Evolutionary conservation across 2,797 vertebrate species (phyloP).

Genomic region (Thaleichthys pacificus): DNA sequence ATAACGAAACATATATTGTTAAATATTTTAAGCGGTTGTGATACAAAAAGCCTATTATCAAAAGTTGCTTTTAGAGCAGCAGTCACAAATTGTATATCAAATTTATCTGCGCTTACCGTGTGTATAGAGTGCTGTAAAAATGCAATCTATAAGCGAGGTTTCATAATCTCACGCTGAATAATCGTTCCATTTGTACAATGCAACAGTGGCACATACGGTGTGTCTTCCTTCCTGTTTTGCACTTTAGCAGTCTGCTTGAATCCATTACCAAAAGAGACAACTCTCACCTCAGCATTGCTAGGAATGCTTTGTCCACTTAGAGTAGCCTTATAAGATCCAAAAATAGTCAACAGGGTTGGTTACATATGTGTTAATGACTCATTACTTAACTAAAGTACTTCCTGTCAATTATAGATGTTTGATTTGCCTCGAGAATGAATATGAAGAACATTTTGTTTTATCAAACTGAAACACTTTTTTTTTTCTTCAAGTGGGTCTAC

Average conservation of each 20-base stretch:
- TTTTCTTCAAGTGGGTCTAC: constrained; percentile 16
- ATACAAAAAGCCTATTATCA: constrained; percentile 3
- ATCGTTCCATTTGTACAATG: constrained; percentile 14
- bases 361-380: constrained; percentile 16
- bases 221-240: constrained; percentile 8
- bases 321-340: neutral
- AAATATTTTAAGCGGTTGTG: too few relatives aligned
- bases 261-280: constrained; percentile 43
- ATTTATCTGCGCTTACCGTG: neutral
- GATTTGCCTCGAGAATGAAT: neutral
- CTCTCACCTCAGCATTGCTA: constrained; percentile 28
- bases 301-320: constrained; percentile 14
- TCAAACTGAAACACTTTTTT: neutral
- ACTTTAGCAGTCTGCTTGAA: constrained; percentile 5
- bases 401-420: neutral
- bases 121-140: constrained; percentile 24
- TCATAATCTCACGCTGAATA: constrained; percentile 8
- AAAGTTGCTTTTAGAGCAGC: constrained; percentile 3
- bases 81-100: constrained; percentile 5
- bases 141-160: constrained; percentile 14
- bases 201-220: constrained; percentile 10
- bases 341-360: constrained; percentile 18
- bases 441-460: neutral
- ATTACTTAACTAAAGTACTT: constrained; percentile 2
- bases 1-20: too few relatives aligned